Base-by-base conservation (phyloP, 2,888 invertebrate genomes). In the Quadroppia sp. region DNA sequence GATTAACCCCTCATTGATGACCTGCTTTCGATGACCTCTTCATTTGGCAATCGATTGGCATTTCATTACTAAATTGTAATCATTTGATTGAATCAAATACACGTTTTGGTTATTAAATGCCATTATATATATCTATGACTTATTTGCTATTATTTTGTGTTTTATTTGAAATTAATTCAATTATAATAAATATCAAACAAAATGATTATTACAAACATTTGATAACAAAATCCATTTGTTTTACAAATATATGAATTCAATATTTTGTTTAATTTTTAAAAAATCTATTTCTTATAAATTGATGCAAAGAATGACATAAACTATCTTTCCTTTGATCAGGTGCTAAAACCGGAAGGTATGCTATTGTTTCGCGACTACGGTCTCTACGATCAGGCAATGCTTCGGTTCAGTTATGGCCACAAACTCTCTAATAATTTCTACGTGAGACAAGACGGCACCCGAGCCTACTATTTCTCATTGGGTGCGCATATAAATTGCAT, bases 361-460 rank as follows among this genome's bases (percentile, higher is more conserved):
- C 81, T 98, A 1, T 82, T 98, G 23, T 90, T 98, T 78, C 84
- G 98, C 76, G 98, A 98, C 83, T 99, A 98, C 82, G 98, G 94
- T 0, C 84, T 93, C 0, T 90, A 94, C 80, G 98, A 98, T 82
- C 93, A 97, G 90, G 93, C 98, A 0, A 96, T 97, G 85, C 81
- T 98, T 71, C 86, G 98, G 45, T 99, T 99, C 81, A 90, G 92
- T 76, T 88, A 93, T 0, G 96, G 95, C 0, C 89, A 92, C 81
- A 96, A 97, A 82, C 90, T 98, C 71, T 83, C 88, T 0, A 94
- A 97, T 2, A 92, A 94, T 81, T 91, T 95, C 79, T 99, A 98
- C 81, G 91, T 94, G 86, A 85, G 98, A 23, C 97, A 97, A 82
- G 98, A 99, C 87, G 96, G 96, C 0, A 98, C 97, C 0, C 88